These are phyloP conservation scores for Xyrichtys novacula DNA, from an alignment of 2,797 vertebrate genomes.

Conservation along the genomic window DNA sequence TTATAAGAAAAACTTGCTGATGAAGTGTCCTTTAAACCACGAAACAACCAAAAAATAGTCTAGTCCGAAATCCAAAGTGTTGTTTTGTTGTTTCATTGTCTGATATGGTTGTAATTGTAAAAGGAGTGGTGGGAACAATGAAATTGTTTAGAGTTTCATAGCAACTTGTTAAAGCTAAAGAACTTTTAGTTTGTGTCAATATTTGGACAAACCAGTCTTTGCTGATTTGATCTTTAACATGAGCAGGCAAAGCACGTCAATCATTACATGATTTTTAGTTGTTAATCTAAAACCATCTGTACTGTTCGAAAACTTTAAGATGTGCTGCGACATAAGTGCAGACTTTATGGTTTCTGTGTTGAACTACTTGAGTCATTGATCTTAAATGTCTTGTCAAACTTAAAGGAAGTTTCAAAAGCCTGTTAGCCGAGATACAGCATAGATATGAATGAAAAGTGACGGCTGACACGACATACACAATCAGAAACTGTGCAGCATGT, in stretches of 20 bases:
- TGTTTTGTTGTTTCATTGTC: background rate
- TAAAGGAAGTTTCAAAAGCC: slow-evolving; percentile 16
- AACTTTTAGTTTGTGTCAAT: too few species aligned
- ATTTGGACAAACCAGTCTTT: too few species aligned
- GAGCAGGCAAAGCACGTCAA: too few species aligned
- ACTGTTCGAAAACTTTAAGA: too few species aligned
- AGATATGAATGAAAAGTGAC: slow-evolving; percentile 28
- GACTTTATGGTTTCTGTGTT: slow-evolving; percentile 5
- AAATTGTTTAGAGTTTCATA: too few species aligned
- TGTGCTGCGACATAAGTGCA: slow-evolving; percentile 20
- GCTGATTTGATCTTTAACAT: too few species aligned
- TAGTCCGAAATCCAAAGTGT: background rate
- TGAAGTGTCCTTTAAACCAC: background rate
- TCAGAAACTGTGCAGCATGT: slow-evolving; percentile 1
- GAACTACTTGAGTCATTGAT: background rate
- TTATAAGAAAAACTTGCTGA: too few species aligned
- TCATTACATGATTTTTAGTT: too few species aligned
- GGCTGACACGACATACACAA: background rate
- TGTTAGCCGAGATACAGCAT: slow-evolving; percentile 4
- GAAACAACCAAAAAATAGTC: background rate
- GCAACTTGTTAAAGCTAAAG: background rate
- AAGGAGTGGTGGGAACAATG: background rate
- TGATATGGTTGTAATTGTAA: too few species aligned
- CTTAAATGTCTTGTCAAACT: slow-evolving; percentile 13
- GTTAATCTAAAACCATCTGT: too few species aligned